These are phyloP conservation scores for Cosmia trapezina DNA, from an alignment of 2,888 invertebrate genomes.

Conservation along the genomic window DNA sequence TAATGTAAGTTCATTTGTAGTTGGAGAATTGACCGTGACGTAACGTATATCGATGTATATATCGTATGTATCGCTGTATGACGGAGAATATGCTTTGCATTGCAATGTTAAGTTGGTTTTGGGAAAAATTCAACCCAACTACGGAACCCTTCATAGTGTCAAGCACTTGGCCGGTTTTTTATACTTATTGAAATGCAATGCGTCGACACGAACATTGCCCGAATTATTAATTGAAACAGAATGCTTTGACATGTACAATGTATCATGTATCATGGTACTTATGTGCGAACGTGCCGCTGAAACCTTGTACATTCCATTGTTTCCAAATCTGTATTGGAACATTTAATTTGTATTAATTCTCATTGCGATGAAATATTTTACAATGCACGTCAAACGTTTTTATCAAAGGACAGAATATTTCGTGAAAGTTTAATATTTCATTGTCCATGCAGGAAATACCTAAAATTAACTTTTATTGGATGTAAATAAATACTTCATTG, in stretches of 20 bases:
- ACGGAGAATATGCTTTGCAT: too few species aligned
- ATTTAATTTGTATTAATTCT: conserved; percentile 11
- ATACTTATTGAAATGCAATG: background rate
- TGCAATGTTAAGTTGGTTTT: too few species aligned
- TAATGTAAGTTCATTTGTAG: too few species aligned
- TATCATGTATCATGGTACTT: background rate
- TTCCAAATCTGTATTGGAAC: background rate
- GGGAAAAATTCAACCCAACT: too few species aligned
- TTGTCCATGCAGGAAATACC: background rate
- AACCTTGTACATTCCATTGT: conserved; percentile 2
- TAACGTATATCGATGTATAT: too few species aligned
- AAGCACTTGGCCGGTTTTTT: background rate
- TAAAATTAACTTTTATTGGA: background rate
- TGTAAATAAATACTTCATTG: background rate
- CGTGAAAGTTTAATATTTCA: conserved; percentile 13
- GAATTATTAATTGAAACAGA: conserved; percentile 18
- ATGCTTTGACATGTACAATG: conserved; percentile 26
- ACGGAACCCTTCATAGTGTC: too few species aligned
- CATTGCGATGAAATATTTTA: conserved; percentile 20
- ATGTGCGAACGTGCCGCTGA: too few species aligned
- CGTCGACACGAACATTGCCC: background rate
- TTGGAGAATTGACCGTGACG: too few species aligned
- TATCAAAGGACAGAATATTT: conserved; percentile 29
- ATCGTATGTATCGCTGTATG: too few species aligned
- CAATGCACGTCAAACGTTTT: conserved; percentile 3